phyloP scores from a whole-genome alignment of 1,140 invertebrate genomes.

The Drosophila arizonae region DNA sequence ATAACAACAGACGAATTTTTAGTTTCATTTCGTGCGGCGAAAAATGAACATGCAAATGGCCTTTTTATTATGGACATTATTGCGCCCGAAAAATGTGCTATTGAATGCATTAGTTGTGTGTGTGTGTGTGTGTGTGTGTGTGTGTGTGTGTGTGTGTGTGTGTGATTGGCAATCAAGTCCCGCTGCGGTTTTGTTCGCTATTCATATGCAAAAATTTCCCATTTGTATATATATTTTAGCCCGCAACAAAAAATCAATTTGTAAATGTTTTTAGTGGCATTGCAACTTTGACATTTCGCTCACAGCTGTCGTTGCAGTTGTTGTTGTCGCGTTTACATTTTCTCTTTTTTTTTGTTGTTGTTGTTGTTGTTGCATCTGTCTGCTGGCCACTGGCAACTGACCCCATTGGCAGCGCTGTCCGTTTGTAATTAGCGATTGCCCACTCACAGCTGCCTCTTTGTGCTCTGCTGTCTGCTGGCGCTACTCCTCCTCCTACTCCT shows the following conservation, averaged over 20 bases:
- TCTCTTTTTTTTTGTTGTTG: constrained; percentile 1
- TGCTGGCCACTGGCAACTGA: constrained; percentile 60
- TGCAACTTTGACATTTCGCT: constrained; percentile 70
- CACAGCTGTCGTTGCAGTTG: constrained; percentile 38
- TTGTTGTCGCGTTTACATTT: constrained; percentile 35
- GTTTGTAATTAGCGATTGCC: constrained; percentile 72
- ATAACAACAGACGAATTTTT: constrained; percentile 26
- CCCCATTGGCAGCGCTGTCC: constrained; percentile 70
- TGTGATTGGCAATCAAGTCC: constrained; percentile 44
- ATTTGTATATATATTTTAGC: constrained; percentile 14
- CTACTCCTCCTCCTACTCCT: too few species aligned
- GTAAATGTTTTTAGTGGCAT: constrained; percentile 73
- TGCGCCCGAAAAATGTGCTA: constrained; percentile 59
- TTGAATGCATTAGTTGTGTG: constrained; percentile 63
- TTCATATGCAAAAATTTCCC: constrained; percentile 54
- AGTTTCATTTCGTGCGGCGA: constrained; percentile 35
- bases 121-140: constrained; percentile 14
- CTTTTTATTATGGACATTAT: constrained; percentile 75
- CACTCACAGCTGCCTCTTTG: constrained; percentile 3
- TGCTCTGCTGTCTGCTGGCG: constrained; percentile 1
- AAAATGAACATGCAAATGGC: constrained; percentile 70
- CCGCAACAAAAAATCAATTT: constrained; percentile 51
- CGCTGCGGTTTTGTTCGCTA: constrained; percentile 55
- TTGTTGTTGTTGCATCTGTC: constrained; percentile 28
- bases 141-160: constrained; percentile 15